Base-by-base conservation (phyloP, 2,888 invertebrate species). In the Ormyrus nitidulus region DNA sequence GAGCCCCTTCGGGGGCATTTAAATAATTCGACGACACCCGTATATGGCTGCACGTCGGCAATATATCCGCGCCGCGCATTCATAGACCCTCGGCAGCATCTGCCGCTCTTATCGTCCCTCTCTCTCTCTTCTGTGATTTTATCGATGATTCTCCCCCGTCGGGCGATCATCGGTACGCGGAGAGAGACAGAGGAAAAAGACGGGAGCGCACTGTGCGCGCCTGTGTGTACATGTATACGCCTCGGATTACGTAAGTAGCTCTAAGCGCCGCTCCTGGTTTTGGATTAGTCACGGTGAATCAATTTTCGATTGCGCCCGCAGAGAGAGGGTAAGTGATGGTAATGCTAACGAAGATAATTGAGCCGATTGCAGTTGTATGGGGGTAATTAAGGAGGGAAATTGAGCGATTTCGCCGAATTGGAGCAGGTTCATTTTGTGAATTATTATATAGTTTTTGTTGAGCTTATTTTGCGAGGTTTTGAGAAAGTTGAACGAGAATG, bases 1-100 rank as follows among this genome's bases (percentile, higher is more conserved):
- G 65, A 64, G 70, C 74, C 77, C 81, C 82, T 81, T 66, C 61
- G 78, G 82, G 82, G 72, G 80, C 80, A 83, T 84, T 84, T 84
- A 81, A 84, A 83, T 83, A 72, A 79, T 82, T 81, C 34, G 77
- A 79, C 77, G 80, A 81, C 66, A 81, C 81, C 81, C 79, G 71
- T 59, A 19, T 19, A 19, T 1, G 2, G 19, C 19, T n/a, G 76
- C 44, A 56, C 54, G 34, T 34, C 48, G 11, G 49, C 11, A 8
- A 8, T 6, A 51, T 34, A 51, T 10, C 10, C 48, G 34, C 6
- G 10, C 6, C 9, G 56, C 44, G 58, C 7, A 44, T 44, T 58
- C 6, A 19, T 5, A 13, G 10, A 64, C 78, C 73, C 68, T 62
- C 46, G 7, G 62, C 9, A 51, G 74, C 75, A 79, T 79, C 79